Conservation (phyloP, 2,113 vertebrate species). For the Hyperopisus bebe region DNA sequence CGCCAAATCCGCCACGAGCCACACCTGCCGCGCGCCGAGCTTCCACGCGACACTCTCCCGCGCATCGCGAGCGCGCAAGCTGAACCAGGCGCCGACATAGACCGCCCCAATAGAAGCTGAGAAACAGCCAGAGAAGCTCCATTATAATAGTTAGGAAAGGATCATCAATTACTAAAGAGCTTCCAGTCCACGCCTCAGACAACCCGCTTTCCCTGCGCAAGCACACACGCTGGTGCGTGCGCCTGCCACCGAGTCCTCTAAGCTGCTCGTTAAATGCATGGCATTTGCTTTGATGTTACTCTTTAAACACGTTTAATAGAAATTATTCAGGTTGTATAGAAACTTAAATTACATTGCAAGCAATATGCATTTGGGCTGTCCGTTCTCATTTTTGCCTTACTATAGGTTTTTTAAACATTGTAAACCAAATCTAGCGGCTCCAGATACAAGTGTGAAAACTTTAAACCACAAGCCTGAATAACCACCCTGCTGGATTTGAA, state of each 20-base stretch:
- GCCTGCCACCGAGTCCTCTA: neutral
- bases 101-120: constrained; percentile 39
- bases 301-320: neutral
- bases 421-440: neutral
- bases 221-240: neutral
- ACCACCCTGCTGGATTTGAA: neutral
- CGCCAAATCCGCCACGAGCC: neutral
- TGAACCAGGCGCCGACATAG: constrained; percentile 55
- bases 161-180: neutral
- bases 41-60: constrained; percentile 43
- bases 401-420: neutral
- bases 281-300: neutral
- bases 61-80: constrained; percentile 47
- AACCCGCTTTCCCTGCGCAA: neutral
- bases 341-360: neutral
- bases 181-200: neutral
- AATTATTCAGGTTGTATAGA: neutral
- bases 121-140: neutral
- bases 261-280: neutral
- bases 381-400: neutral
- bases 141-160: neutral
- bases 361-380: neutral
- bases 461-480: neutral
- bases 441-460: neutral
- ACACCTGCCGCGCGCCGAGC: constrained; percentile 57